These are phyloP conservation scores for Fragariocoptes setiger DNA, from an alignment of 1,140 invertebrate genomes.

Conservation along the genomic window DNA sequence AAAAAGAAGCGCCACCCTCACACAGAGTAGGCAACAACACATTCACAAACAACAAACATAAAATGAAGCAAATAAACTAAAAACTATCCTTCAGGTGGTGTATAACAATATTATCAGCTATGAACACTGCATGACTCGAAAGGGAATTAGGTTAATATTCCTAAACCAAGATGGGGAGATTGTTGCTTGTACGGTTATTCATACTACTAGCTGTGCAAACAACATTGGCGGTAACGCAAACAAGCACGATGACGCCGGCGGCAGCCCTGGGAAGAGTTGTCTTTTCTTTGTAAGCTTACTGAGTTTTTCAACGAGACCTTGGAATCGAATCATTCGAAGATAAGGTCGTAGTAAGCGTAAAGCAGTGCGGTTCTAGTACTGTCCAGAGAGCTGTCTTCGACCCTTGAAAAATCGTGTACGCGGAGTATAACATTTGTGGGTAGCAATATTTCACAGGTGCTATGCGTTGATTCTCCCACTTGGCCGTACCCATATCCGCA, in stretches of 20 bases:
- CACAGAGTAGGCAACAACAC: too few species aligned
- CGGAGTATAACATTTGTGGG: too few species aligned
- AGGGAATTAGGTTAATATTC: conserved; percentile 24
- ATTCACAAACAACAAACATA: too few species aligned
- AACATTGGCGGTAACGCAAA: conserved; percentile 10
- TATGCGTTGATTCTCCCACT: background rate
- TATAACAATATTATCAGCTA: too few species aligned
- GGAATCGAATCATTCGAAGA: conserved; percentile 14
- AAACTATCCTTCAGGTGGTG: too few species aligned
- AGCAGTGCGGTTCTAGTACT: conserved; percentile 17
- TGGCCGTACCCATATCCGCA: conserved; percentile 18
- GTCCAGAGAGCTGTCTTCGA: conserved; percentile 15
- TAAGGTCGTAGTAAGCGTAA: conserved; percentile 16
- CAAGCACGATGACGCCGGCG: conserved; percentile 2
- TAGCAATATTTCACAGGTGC: too few species aligned
- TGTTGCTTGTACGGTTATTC: conserved; percentile 2
- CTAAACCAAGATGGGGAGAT: conserved; percentile 17
- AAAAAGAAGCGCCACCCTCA: too few species aligned
- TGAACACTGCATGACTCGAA: conserved; percentile 1
- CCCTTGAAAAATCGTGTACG: conserved; percentile 20
- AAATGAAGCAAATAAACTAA: too few species aligned
- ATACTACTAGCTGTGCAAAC: too few species aligned
- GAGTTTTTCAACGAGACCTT: conserved; percentile 2
- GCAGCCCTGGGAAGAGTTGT: conserved; percentile 8
- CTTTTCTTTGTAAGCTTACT: conserved; percentile 8